Base-by-base conservation (phyloP, 2,113 vertebrate species). In the Ictalurus furcatus region DNA sequence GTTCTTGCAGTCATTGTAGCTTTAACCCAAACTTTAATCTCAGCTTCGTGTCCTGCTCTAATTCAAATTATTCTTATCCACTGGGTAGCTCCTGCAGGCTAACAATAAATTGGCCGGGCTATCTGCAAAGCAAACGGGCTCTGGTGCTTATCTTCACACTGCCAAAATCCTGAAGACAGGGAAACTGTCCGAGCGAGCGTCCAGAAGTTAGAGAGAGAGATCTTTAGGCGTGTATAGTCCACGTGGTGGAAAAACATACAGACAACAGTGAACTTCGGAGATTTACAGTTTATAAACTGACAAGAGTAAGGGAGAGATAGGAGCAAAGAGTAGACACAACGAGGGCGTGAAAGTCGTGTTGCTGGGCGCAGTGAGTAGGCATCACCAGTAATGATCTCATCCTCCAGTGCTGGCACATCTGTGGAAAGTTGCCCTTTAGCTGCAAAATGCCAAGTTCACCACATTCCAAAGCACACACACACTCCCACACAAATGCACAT, bases 381-480 rank as follows among this genome's bases (percentile, higher is more conserved):
- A 94, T 89, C 92, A 91, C 91, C 93, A 95, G 92, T 92, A 76
- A 88, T 95, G 94, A 95, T 94, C 93, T 95, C 94, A 93, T 92
- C 91, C 93, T 90, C 92, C 89, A 92, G 87, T 34, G 73, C 91
- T 94, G 94, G 94, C 94, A 94, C 84, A 88, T 93, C 88, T 93
- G 91, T 87, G 94, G 92, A 95, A 94, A 94, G 92, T 92, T 96
- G 96, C 94, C 95, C 96, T 96, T 96, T 95, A 11, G 92, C 93
- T 91, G 92, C 94, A 94, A 96, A 95, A 96, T 95, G 95, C 95
- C 95, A 95, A 95, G 93, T 91, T 69, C 91, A 93, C 91, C 89
- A 61, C 95, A 96, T 96, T 96, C 95, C 95, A 88, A 67, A 80
- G 73, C 86, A 84, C 88, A 83, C 83, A 81, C 85, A 80, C 54